Conservation (phyloP, 2,113 vertebrate genomes). For the Rhabdomys dilectus region DNA sequence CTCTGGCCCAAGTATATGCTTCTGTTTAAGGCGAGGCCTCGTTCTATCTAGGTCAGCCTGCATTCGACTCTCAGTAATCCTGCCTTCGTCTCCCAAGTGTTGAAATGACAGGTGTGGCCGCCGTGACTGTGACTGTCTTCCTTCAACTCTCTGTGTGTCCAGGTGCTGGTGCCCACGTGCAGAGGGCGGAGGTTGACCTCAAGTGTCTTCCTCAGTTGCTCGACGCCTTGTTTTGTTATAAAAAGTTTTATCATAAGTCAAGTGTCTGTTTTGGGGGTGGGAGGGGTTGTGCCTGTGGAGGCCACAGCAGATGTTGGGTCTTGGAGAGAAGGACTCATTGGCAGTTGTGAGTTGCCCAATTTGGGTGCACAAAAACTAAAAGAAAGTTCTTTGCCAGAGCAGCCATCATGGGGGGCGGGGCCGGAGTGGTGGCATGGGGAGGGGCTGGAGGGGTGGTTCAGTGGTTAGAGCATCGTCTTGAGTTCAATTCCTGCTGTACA, state of each 20-base stretch:
- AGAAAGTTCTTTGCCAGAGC: not conserved
- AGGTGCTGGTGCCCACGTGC: not conserved
- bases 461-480: too few species aligned
- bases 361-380: not conserved
- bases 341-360: not conserved
- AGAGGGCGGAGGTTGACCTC: not conserved
- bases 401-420: not conserved
- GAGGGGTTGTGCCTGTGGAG: not conserved
- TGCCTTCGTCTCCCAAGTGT: not conserved
- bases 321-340: not conserved
- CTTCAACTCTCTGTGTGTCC: not conserved
- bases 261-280: not conserved
- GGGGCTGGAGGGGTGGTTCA: too few species aligned
- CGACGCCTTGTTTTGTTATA: not conserved
- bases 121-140: not conserved
- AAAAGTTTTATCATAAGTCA: not conserved
- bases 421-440: too few species aligned
- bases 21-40: not conserved
- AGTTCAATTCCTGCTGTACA: too few species aligned
- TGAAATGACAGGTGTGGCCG: not conserved
- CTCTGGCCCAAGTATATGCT: fast-evolving
- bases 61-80: not conserved
- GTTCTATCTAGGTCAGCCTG: not conserved
- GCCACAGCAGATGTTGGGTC: not conserved
- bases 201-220: not conserved